phyloP scores from a whole-genome alignment of 2,888 invertebrate species.

The Euclidia mi region DNA sequence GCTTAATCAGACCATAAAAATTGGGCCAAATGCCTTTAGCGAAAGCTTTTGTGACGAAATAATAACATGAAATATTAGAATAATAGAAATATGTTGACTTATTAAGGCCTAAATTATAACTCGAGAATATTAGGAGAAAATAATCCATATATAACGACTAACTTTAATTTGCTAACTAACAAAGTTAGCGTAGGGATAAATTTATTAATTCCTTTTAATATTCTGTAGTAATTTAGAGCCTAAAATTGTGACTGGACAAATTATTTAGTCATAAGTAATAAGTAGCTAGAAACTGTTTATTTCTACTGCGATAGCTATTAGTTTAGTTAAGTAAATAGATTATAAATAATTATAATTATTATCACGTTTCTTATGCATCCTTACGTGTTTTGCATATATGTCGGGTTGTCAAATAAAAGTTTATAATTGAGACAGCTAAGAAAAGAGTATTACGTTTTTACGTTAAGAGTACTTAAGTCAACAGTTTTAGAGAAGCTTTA shows the following conservation, averaged over 20 bases:
- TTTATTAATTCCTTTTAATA: slow-evolving; percentile 52
- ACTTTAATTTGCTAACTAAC: slow-evolving; percentile 27
- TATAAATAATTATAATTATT: neutral
- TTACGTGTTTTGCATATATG: no score
- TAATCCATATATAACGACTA: slow-evolving; percentile 31
- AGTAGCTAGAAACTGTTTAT: slow-evolving; percentile 5
- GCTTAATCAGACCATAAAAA: no score
- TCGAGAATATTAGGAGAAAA: slow-evolving; percentile 25
- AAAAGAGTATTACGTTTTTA: no score
- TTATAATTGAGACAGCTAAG: no score
- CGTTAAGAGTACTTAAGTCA: no score
- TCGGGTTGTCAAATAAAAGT: no score
- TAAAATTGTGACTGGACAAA: slow-evolving; percentile 36
- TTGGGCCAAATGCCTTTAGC: no score
- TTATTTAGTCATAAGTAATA: slow-evolving; percentile 30
- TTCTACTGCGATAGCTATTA: neutral
- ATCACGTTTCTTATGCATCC: no score
- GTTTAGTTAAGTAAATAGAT: neutral
- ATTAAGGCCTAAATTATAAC: slow-evolving; percentile 1
- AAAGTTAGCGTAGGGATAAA: slow-evolving; percentile 52
- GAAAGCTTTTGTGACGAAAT: no score
- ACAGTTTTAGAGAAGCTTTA: no score
- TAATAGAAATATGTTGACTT: no score
- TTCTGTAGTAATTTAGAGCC: slow-evolving; percentile 37
- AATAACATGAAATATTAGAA: no score